Evolutionary conservation across 2,113 vertebrate genomes (phyloP).

Genomic region (Siniperca chuatsi): DNA sequence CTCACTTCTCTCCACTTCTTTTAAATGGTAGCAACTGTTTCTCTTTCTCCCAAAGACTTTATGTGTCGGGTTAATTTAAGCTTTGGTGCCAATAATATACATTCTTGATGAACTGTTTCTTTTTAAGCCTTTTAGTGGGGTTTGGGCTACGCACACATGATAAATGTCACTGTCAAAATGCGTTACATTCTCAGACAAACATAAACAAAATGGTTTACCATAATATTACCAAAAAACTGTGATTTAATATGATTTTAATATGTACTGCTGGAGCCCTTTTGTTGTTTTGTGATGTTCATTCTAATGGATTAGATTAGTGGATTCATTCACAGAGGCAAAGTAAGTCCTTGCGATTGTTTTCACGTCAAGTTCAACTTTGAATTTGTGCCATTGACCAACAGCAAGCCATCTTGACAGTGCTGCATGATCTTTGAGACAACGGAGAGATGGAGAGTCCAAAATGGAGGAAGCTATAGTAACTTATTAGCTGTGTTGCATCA

Average conservation of each 20-base stretch:
- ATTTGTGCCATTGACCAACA: neutral
- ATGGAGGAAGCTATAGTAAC: too few species aligned
- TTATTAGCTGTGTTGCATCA: neutral
- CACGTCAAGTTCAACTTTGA: neutral
- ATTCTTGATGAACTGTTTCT: neutral
- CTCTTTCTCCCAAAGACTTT: neutral
- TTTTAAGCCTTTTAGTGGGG: neutral
- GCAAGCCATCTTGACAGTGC: neutral
- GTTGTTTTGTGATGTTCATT: too few species aligned
- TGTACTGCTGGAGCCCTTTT: too few species aligned
- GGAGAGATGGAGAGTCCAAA: too few species aligned
- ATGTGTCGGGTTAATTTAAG: slow-evolving; percentile 3
- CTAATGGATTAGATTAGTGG: neutral
- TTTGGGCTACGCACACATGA: neutral
- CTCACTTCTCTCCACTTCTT: slow-evolving; percentile 1
- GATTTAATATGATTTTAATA: too few species aligned
- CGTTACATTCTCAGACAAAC: too few species aligned
- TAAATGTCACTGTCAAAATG: neutral
- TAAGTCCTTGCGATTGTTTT: neutral
- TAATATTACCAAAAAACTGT: too few species aligned
- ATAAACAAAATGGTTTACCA: too few species aligned
- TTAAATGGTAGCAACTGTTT: neutral
- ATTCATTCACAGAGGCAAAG: neutral
- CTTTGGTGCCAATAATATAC: neutral
- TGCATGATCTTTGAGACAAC: too few species aligned